Evolutionary conservation across 2,888 invertebrate species (phyloP).

Genomic region (Theodoxus fluviatilis): DNA sequence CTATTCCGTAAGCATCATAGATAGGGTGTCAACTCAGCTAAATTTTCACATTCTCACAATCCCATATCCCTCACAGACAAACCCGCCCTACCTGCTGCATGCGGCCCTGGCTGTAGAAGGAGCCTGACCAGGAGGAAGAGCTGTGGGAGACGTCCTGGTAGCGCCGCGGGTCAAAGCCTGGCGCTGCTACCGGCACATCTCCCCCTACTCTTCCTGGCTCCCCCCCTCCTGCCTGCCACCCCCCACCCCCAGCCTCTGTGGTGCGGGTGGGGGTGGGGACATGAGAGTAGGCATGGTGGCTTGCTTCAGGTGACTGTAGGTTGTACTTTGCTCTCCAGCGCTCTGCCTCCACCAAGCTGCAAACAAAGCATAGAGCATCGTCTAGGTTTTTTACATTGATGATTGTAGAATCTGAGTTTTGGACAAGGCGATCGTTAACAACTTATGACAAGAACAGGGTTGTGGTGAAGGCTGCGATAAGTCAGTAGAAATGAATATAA

Average conservation of each 20-base stretch:
- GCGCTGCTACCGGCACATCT: constrained; percentile 27
- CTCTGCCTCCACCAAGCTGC: neutral
- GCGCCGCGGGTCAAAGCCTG: constrained; percentile 45
- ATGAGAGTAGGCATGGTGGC: neutral
- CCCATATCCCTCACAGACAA: too few relatives aligned
- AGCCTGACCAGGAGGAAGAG: constrained; percentile 51
- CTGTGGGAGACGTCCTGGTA: constrained; percentile 45
- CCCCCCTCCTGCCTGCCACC: neutral
- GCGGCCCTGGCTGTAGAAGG: constrained; percentile 44
- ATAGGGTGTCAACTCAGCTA: too few relatives aligned
- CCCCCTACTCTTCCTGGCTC: too few relatives aligned
- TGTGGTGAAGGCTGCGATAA: too few relatives aligned
- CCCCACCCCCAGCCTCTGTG: constrained; percentile 11
- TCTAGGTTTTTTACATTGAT: too few relatives aligned
- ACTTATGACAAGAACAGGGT: too few relatives aligned
- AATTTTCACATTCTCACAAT: too few relatives aligned
- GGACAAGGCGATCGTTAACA: too few relatives aligned
- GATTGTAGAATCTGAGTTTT: too few relatives aligned
- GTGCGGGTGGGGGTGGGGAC: neutral
- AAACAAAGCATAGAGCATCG: neutral
- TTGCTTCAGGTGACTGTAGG: neutral
- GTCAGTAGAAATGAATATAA: too few relatives aligned
- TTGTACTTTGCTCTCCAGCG: neutral
- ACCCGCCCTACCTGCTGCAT: too few relatives aligned
- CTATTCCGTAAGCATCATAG: too few relatives aligned